Conservation (phyloP, 2,113 vertebrate species). For the human region GRCh38 chr16:8649001-8649500, state of each 20-base stretch:
- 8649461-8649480: background rate
- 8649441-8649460: background rate
- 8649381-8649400: background rate
- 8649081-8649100: slow-evolving; percentile 7
- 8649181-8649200: background rate
- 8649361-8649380: background rate
- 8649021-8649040: background rate
- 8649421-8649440: slow-evolving; percentile 4
- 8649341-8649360: background rate
- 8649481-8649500: background rate
- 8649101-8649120: background rate
- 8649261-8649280: background rate
- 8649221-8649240: background rate
- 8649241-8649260: background rate
- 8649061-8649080: background rate
- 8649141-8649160: background rate
- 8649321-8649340: background rate
- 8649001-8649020: background rate
- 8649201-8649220: background rate
- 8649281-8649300: rapidly evolving
- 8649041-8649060: background rate
- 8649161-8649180: background rate
- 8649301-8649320: background rate
- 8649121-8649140: background rate
- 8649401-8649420: background rate